Evolutionary conservation across 1,140 invertebrate genomes (phyloP).

Genomic region (Magallana gigas): DNA sequence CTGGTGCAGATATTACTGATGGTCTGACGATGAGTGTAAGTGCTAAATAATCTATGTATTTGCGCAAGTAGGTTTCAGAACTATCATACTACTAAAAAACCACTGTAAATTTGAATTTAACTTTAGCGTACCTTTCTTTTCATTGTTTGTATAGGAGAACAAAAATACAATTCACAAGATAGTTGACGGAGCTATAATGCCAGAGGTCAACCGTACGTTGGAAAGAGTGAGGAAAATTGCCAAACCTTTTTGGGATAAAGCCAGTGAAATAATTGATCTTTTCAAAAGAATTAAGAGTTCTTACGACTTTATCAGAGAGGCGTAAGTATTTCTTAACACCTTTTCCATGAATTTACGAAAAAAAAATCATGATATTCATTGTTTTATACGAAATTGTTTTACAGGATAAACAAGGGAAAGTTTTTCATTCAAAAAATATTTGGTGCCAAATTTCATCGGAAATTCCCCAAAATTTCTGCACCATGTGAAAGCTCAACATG

Average conservation of each 20-base stretch:
- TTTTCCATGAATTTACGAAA: too few species aligned
- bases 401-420: constrained; percentile 49
- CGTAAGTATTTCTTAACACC: constrained; percentile 17
- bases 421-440: constrained; percentile 55
- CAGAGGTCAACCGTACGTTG: background rate
- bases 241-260: constrained; percentile 47
- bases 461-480: constrained; percentile 49
- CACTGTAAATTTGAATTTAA: too few species aligned
- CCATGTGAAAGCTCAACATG: constrained; percentile 19
- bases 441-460: constrained; percentile 51
- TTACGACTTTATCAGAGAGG: constrained; percentile 48
- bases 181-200: background rate
- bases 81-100: too few species aligned
- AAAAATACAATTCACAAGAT: background rate
- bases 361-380: background rate
- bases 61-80: too few species aligned
- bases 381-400: too few species aligned
- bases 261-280: constrained; percentile 42
- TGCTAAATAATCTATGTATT: background rate
- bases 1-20: constrained; percentile 23
- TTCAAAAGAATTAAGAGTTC: constrained; percentile 50
- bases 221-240: constrained; percentile 1
- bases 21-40: constrained; percentile 47
- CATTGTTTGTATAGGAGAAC: background rate
- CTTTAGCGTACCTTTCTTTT: too few species aligned